Evolutionary conservation across 2,888 invertebrate genomes (phyloP).

Genomic region (Netelia virgata): DNA sequence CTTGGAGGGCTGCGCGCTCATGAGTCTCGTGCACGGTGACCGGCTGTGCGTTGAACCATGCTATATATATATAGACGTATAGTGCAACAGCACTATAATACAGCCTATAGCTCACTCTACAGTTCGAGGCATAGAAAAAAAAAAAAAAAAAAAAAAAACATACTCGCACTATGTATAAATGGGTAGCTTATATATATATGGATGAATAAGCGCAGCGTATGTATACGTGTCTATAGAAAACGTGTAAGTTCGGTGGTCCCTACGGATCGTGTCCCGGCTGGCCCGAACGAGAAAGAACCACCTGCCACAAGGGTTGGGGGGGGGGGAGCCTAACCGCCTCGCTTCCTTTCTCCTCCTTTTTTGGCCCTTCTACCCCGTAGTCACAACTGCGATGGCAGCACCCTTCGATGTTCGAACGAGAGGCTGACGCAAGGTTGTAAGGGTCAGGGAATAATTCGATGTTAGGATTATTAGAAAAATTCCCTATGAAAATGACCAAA

Average conservation of each 20-base stretch:
- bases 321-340: slow-evolving; percentile 77
- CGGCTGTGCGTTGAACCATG: slow-evolving; percentile 41
- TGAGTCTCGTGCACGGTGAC: slow-evolving; percentile 13
- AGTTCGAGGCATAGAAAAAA: slow-evolving; percentile 20
- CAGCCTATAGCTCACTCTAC: neutral
- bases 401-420: slow-evolving; percentile 49
- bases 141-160: slow-evolving; percentile 18
- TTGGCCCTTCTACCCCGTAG: slow-evolving; percentile 42
- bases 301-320: slow-evolving; percentile 81
- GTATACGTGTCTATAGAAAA: slow-evolving; percentile 14
- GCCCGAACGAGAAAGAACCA: slow-evolving; percentile 81
- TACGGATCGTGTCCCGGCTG: slow-evolving; percentile 76
- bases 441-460: too few species aligned
- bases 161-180: slow-evolving; percentile 36
- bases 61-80: neutral
- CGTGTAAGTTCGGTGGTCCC: slow-evolving; percentile 76
- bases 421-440: neutral
- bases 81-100: slow-evolving; percentile 15
- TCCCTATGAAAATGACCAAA: too few species aligned
- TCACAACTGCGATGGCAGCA: slow-evolving; percentile 57
- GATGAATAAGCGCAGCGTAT: neutral
- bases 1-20: slow-evolving; percentile 59
- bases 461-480: too few species aligned
- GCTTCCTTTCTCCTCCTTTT: slow-evolving; percentile 44
- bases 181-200: slow-evolving; percentile 27